Base-by-base conservation (phyloP, 2,797 vertebrate genomes). In the Rhadinocentrus ornatus region DNA sequence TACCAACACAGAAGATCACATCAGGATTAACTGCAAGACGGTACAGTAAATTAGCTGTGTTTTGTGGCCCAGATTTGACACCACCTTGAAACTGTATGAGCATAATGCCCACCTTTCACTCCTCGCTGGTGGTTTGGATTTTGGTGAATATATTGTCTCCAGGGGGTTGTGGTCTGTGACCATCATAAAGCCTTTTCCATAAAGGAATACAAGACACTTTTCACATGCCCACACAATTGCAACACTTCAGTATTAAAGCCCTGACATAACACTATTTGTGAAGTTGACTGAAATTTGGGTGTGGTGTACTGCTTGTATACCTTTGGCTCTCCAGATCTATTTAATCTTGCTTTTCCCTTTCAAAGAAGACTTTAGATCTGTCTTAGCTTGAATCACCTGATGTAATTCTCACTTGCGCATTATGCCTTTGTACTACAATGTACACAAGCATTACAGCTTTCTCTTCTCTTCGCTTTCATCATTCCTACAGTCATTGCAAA, bases 371-470 rank as follows among this genome's bases (percentile, higher is more conserved):
- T 61, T 22, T 26, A 41, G 3, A 27, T 20, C 56, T 68, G 78
- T 73, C 4, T 37, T 50, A 80, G 67, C 60, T 59, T 62, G 32
- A 72, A 78, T 79, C 69, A 71, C 63, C 56, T 77, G 75, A 77
- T 57, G 48, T 76, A 74, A 89, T 82, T 79, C 71, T 64, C 80
- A 46, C 64, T 35, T 73, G 44, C 59, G 6, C 54, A 27, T 41
- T 44, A 16, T 35, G 44, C 39, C 58, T 75, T 71, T 46, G 58
- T 61, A 34, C 53, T 22, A 31, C 52, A 73, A 18, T 57, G 57
- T 67, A 56, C 46, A 81, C 39, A 64, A 55, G 20, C 35, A 6
- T 46, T 37, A 54, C 2, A 2, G 48, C 20, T 59, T 79, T 57
- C 26, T 22, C 34, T 29, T 44, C 58, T 48, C 35, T 12, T 69